These are phyloP conservation scores for Cheirogaleus major DNA, from an alignment of 2,797 vertebrate genomes.

Conservation along the genomic window DNA sequence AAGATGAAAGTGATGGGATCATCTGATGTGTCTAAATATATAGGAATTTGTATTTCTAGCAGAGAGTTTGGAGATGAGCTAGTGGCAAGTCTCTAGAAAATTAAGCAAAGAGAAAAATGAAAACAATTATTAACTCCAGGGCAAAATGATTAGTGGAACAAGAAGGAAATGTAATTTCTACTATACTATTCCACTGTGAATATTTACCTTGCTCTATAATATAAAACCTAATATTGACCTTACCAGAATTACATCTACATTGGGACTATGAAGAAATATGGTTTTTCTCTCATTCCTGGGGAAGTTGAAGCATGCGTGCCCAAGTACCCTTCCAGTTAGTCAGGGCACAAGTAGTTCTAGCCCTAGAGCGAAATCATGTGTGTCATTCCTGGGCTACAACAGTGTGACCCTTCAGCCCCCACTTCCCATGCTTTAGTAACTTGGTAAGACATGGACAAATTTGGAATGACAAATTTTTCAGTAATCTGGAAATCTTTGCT, in stretches of 20 bases:
- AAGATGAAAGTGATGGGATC: background rate
- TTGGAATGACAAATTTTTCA: background rate
- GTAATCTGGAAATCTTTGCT: background rate
- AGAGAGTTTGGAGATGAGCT: background rate
- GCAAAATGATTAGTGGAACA: background rate
- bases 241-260: background rate
- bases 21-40: background rate
- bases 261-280: background rate
- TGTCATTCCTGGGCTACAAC: background rate
- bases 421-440: background rate
- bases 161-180: background rate
- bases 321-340: background rate
- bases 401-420: background rate
- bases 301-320: background rate
- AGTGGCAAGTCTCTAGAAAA: conserved; percentile 9
- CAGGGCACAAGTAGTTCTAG: background rate
- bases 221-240: background rate
- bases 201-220: background rate
- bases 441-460: background rate
- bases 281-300: background rate
- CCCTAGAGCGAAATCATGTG: background rate
- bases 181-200: background rate
- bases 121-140: background rate
- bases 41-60: background rate
- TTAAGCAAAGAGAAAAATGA: background rate